These are phyloP conservation scores for Tupaia chinensis DNA, from an alignment of 2,113 vertebrate genomes.

Conservation along the genomic window DNA sequence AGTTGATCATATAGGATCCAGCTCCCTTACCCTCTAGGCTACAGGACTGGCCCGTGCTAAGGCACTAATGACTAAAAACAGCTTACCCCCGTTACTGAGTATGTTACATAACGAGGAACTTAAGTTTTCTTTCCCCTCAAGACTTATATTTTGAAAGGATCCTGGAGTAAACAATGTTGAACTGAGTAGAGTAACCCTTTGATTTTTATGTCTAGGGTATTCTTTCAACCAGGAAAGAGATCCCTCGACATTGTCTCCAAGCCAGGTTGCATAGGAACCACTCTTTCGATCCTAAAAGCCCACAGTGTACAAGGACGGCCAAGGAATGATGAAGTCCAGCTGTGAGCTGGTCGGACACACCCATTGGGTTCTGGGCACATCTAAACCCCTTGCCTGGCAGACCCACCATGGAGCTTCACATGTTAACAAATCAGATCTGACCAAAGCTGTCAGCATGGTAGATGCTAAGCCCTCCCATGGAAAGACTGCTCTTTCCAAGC, in stretches of 20 bases:
- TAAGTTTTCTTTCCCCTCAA: not conserved
- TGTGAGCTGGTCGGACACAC: not conserved
- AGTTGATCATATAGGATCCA: too few species aligned
- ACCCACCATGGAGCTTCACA: not conserved
- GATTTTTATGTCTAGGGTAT: not conserved
- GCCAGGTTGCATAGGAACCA: not conserved
- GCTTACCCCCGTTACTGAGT: not conserved
- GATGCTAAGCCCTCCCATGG: not conserved
- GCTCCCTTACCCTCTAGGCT: too few species aligned
- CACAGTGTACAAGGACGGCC: not conserved
- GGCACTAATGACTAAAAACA: not conserved
- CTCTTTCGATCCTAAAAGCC: not conserved
- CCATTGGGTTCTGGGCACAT: not conserved
- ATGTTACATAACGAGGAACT: not conserved
- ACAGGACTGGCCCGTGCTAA: not conserved
- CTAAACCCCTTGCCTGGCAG: not conserved
- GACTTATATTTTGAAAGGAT: not conserved
- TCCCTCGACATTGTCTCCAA: not conserved
- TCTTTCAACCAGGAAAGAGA: not conserved
- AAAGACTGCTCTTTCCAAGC: not conserved
- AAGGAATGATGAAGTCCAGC: not conserved
- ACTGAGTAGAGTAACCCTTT: not conserved
- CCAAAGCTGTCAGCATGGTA: not conserved
- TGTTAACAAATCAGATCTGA: not conserved
- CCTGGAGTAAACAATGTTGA: not conserved